Conservation (phyloP, 2,888 invertebrate genomes). For the Cephus spinipes region DNA sequence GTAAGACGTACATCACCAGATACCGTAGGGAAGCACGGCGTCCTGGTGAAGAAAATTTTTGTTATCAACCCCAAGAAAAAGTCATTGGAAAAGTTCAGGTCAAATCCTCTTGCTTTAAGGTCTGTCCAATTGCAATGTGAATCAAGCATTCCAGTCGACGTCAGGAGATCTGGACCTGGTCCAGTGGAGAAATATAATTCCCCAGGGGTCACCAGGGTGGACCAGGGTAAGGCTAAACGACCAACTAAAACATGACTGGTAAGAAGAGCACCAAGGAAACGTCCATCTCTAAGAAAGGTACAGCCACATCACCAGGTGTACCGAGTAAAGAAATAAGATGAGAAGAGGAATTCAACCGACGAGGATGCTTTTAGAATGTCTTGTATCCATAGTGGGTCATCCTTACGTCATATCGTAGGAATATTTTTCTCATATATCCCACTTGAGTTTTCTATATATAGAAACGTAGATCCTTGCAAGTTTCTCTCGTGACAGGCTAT, state of each 20-base stretch:
- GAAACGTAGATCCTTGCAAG: neutral
- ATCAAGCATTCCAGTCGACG: neutral
- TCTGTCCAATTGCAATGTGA: neutral
- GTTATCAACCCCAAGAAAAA: neutral
- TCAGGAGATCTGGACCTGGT: neutral
- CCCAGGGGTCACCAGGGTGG: neutral
- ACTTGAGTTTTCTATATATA: neutral
- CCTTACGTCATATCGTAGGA: neutral
- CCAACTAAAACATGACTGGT: neutral
- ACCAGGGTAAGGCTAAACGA: neutral
- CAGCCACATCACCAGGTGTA: neutral
- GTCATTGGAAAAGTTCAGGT: neutral
- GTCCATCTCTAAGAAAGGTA: neutral
- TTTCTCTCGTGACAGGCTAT: neutral
- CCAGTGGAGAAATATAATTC: neutral
- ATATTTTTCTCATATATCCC: neutral
- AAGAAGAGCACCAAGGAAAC: neutral
- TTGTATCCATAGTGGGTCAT: neutral
- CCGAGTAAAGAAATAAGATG: neutral
- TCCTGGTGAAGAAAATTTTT: neutral
- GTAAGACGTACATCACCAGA: neutral
- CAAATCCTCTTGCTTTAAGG: neutral
- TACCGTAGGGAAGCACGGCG: neutral
- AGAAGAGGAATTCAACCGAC: neutral
- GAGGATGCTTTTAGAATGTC: neutral